These are phyloP conservation scores for Pedetes capensis DNA, from an alignment of 2,113 vertebrate species.

Conservation along the genomic window DNA sequence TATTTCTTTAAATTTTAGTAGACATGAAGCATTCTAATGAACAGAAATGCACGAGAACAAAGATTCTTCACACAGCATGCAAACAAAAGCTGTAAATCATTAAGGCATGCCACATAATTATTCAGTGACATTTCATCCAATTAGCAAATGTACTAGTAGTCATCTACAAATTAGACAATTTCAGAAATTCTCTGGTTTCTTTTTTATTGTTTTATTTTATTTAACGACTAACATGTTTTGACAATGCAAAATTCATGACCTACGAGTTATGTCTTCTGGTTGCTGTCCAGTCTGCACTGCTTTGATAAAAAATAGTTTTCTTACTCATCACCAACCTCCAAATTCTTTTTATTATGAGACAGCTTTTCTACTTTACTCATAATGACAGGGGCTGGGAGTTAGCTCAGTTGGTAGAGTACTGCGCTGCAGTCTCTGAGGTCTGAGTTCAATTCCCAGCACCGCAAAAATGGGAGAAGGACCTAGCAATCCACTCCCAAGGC, in stretches of 20 bases:
- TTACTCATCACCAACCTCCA: neutral
- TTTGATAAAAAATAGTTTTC: neutral
- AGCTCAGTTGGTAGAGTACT: too few species aligned
- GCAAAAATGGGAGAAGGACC: too few species aligned
- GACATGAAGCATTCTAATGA: slow-evolving; percentile 15
- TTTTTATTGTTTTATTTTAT: neutral
- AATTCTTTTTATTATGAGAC: neutral
- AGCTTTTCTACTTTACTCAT: neutral
- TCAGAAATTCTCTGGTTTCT: neutral
- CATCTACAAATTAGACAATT: neutral
- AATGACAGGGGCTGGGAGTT: too few species aligned
- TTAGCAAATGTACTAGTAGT: neutral
- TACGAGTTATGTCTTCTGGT: neutral
- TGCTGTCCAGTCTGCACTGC: neutral
- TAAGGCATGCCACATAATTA: neutral
- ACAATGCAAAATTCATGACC: neutral
- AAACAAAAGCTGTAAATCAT: neutral
- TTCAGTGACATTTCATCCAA: neutral
- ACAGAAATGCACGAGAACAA: neutral
- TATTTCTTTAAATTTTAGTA: slow-evolving; percentile 14
- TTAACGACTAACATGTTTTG: neutral
- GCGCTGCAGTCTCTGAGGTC: too few species aligned
- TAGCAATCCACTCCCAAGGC: too few species aligned
- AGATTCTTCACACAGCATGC: neutral
- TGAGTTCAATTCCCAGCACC: too few species aligned